phyloP scores from a whole-genome alignment of 2,888 invertebrate genomes.

The Acanthoscelides obtectus region DNA sequence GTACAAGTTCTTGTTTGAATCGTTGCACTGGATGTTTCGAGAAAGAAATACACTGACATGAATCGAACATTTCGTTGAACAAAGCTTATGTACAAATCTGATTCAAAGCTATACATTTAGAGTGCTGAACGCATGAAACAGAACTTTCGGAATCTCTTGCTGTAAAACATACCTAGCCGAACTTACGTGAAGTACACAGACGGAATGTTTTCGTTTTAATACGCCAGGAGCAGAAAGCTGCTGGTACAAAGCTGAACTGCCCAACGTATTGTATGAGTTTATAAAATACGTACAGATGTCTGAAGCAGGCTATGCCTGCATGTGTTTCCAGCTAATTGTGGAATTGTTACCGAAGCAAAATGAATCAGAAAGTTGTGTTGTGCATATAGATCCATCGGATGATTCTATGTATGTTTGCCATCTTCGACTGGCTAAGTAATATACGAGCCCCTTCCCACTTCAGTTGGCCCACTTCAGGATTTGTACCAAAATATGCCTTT shows the following conservation, averaged over 20 bases:
- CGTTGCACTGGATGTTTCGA: too few species aligned
- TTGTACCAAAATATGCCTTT: too few species aligned
- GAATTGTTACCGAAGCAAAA: not conserved
- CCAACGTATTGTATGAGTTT: not conserved
- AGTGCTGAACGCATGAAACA: not conserved
- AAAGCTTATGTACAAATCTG: too few species aligned
- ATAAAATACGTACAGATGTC: not conserved
- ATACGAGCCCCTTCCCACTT: too few species aligned
- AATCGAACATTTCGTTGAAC: too few species aligned
- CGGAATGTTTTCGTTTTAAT: not conserved
- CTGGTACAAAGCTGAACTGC: not conserved
- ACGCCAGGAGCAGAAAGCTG: not conserved
- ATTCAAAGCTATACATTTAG: too few species aligned
- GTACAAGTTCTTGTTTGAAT: too few species aligned
- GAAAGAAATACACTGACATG: too few species aligned
- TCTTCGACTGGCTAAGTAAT: not conserved
- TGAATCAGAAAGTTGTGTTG: not conserved
- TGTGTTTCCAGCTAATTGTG: not conserved
- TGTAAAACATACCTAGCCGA: not conserved
- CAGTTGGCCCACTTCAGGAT: too few species aligned
- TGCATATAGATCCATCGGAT: not conserved
- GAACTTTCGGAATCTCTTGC: not conserved
- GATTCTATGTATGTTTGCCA: not conserved
- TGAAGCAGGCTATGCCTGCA: not conserved
- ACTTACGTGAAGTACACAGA: not conserved